Evolutionary conservation across 2,888 invertebrate genomes (phyloP), one percentile per base, ranked within the genome.

Genomic region (Chymomyza caudatula): DNA sequence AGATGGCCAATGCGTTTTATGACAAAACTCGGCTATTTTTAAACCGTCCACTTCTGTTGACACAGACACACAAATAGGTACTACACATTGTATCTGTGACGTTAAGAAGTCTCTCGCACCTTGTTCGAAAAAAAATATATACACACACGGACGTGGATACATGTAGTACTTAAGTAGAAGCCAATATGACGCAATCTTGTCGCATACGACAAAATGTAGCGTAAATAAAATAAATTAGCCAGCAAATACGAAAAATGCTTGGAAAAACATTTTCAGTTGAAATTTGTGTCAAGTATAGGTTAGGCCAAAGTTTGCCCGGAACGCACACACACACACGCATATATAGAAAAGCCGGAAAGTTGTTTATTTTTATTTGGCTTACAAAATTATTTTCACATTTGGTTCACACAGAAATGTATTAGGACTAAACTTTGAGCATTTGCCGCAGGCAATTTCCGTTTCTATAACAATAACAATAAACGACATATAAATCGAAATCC

Each of bases 221-320:
- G 82, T 71, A 85, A 85, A 77, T 74, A 77, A 79, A 75, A 25
- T 37, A 83, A 77, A 77, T 77, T 70, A 71, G 64, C 59, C 69
- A 76, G 77, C 69, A 80, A 85, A 85, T 70, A 71, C 65, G 56
- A 74, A 70, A 75, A 70, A 65, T 68, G 60, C 23, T 65, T 58
- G 75, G 80, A 75, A 78, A 78, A 78, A 80, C 69, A 55, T 63
- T 71, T 71, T 67, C 54, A 47, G 20, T n/a, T 15, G 49, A 22
- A 55, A 43, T 52, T 65, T 60, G 65, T 57, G 63, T 65, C 29
- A 37, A 29, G 25, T 23, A 23, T 17, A 17, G 29, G 17, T 11
- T 22, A 20, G 13, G 17, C 43, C 13, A 43, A 43, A 17, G 17
- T 67, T 67, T 70, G 64, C 58, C 63, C 67, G 60, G 54, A 4